A percentile compares a stretch with the other conserved stretches of the same genome.
These are phyloP conservation scores for Cephalophus harveyi DNA, from an alignment of 2,113 vertebrate species.

Conservation along the genomic window DNA sequence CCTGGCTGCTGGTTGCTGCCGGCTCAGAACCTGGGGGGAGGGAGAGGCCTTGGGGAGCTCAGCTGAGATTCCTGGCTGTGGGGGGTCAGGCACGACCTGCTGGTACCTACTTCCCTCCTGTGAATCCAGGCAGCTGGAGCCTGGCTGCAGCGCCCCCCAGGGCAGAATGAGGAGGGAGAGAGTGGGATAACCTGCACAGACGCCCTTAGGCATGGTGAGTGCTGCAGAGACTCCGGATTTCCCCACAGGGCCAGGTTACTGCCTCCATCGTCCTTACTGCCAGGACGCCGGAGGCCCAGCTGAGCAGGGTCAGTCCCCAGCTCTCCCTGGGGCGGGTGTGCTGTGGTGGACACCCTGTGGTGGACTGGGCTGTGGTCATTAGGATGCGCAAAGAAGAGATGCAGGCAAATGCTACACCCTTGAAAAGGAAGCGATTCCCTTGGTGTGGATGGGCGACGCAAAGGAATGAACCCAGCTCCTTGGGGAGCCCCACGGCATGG, in stretches of 20 bases:
- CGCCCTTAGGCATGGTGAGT: not conserved
- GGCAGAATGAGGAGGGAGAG: not conserved
- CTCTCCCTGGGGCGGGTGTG: not conserved
- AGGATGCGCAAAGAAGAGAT: not conserved
- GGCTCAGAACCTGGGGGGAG: rapidly evolving
- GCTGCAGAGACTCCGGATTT: not conserved
- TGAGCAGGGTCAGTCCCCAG: not conserved
- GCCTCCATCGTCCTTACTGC: not conserved
- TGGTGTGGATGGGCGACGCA: rapidly evolving
- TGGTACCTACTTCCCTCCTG: not conserved
- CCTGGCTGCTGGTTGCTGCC: not conserved
- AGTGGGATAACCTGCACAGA: rapidly evolving
- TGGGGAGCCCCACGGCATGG: not conserved
- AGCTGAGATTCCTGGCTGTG: not conserved
- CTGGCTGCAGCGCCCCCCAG: not conserved
- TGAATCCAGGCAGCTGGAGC: not conserved
- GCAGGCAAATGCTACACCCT: rapidly evolving
- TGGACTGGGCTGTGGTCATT: not conserved
- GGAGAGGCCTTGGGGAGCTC: not conserved
- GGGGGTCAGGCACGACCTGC: rapidly evolving
- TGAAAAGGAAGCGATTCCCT: not conserved
- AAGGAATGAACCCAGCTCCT: not conserved
- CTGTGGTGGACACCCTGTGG: not conserved
- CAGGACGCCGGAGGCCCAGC: rapidly evolving
- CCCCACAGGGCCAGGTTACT: not conserved